These are phyloP conservation scores for Simalia tracyae DNA, from an alignment of 2,797 vertebrate genomes.

Conservation along the genomic window DNA sequence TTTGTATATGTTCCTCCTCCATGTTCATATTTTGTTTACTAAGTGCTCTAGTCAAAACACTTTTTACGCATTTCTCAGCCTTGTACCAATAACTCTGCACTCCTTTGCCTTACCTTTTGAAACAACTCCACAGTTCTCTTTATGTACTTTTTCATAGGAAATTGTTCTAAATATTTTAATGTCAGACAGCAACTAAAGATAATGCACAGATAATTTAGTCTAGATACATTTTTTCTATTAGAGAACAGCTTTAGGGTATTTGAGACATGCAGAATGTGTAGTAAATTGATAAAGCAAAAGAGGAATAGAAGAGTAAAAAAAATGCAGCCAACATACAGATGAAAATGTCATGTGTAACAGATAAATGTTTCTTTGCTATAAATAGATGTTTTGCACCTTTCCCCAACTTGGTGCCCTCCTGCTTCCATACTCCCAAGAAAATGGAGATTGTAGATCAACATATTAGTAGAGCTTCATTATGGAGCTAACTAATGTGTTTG, in stretches of 20 bases:
- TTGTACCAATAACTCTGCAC: conserved; percentile 27
- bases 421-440: neutral
- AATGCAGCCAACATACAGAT: conserved; percentile 62
- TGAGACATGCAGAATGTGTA: conserved; percentile 57
- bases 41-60: conserved; percentile 56
- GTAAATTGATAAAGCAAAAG: conserved; percentile 67
- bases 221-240: conserved; percentile 58
- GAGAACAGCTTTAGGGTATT: conserved; percentile 62
- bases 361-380: neutral
- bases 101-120: neutral
- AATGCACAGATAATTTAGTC: conserved; percentile 66
- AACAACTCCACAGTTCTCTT: conserved; percentile 19
- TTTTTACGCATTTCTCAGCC: conserved; percentile 38
- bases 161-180: conserved; percentile 66
- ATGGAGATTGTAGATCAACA: neutral
- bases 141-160: neutral
- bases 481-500: neutral
- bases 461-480: neutral
- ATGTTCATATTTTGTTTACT: conserved; percentile 34
- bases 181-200: conserved; percentile 44
- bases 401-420: neutral
- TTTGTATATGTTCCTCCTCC: conserved; percentile 48
- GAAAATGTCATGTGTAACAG: neutral
- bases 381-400: neutral
- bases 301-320: conserved; percentile 48